Evolutionary conservation across 2,113 vertebrate genomes (phyloP).

Genomic region (Perca schrenkii): DNA sequence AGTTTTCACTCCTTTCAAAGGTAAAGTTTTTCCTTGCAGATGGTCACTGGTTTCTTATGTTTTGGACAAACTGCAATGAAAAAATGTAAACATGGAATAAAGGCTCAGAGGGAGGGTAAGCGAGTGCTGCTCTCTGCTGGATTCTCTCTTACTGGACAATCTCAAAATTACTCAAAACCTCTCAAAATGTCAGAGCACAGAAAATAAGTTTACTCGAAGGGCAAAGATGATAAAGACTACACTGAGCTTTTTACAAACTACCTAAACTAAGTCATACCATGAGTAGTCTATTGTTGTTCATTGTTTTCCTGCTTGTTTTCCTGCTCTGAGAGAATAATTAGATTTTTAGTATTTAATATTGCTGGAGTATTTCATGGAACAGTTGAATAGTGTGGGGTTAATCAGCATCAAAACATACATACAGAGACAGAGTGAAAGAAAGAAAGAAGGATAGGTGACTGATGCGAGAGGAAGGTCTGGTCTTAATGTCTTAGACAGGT

Average conservation of each 20-base stretch:
- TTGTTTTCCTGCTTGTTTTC: not conserved
- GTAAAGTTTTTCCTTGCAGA: not conserved
- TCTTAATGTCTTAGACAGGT: slow-evolving; percentile 74
- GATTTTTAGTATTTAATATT: not conserved
- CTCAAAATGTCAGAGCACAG: not conserved
- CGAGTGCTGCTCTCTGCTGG: slow-evolving; percentile 58
- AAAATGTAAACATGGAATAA: slow-evolving; percentile 31
- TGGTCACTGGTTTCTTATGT: not conserved
- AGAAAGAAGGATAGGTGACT: slow-evolving; percentile 39
- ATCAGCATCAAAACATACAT: slow-evolving; percentile 37
- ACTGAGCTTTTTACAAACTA: not conserved
- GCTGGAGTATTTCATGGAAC: not conserved
- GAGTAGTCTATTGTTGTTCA: too few relatives aligned
- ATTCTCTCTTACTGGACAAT: slow-evolving; percentile 18
- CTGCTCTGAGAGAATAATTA: not conserved
- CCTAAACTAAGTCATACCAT: not conserved
- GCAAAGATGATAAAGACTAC: not conserved
- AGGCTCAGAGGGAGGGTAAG: slow-evolving; percentile 8
- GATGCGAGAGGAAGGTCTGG: slow-evolving; percentile 73
- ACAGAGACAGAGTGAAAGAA: slow-evolving; percentile 20
- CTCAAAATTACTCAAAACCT: slow-evolving; percentile 3
- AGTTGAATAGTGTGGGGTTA: not conserved
- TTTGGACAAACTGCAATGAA: not conserved
- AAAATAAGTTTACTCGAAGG: not conserved
- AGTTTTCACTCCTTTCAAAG: not conserved